Conservation (phyloP, 1,140 invertebrate genomes). For the Halictus rubicundus region DNA sequence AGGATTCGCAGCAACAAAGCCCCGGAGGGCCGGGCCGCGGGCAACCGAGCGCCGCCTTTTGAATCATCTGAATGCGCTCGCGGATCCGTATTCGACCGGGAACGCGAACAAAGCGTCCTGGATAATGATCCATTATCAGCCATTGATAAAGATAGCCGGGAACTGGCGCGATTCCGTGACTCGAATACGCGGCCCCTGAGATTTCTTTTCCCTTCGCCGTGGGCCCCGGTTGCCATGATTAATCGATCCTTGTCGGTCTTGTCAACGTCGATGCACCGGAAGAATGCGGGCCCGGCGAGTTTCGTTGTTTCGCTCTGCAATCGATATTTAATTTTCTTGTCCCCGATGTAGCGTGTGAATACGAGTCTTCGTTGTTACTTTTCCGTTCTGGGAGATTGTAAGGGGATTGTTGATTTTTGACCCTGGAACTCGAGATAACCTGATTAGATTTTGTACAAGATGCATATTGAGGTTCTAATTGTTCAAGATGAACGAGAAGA, state of each 20-base stretch:
- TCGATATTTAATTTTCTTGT: neutral
- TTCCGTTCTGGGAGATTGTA: too few relatives aligned
- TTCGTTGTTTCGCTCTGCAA: conserved; percentile 9
- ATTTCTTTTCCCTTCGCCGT: conserved; percentile 13
- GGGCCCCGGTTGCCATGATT: conserved; percentile 16
- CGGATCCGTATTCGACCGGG: conserved; percentile 36
- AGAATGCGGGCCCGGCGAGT: conserved; percentile 29
- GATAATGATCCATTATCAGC: conserved; percentile 52
- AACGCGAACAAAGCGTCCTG: conserved; percentile 25
- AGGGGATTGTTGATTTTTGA: too few relatives aligned
- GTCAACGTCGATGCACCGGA: conserved; percentile 45
- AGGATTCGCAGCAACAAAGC: conserved; percentile 43
- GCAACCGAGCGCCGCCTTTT: conserved; percentile 21
- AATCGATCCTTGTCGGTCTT: conserved; percentile 34
- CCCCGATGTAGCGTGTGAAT: too few relatives aligned
- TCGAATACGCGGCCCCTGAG: conserved; percentile 22
- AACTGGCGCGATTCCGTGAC: conserved; percentile 39
- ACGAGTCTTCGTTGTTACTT: too few relatives aligned
- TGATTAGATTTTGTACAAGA: too few relatives aligned
- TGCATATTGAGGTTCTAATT: too few relatives aligned
- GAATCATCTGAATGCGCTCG: conserved; percentile 41
- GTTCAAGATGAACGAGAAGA: too few relatives aligned
- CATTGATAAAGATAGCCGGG: conserved; percentile 46
- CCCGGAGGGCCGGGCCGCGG: neutral
- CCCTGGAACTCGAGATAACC: too few relatives aligned